Evolutionary conservation across 2,113 vertebrate genomes (phyloP).

Genomic region (Pluvialis apricaria): DNA sequence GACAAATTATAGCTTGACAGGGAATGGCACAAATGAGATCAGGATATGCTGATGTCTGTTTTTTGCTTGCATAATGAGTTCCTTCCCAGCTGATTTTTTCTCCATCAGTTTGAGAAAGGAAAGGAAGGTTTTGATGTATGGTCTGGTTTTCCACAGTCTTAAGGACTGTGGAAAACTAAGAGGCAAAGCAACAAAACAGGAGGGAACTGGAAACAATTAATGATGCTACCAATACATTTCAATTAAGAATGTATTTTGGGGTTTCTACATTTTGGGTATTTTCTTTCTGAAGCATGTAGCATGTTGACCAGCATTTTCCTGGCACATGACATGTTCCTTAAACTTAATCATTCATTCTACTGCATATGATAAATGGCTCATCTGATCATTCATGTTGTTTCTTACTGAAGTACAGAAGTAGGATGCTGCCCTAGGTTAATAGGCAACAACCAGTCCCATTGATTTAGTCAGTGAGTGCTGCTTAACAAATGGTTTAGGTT

Average conservation of each 20-base stretch:
- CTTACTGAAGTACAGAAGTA: constrained; percentile 18
- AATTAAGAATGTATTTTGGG: neutral
- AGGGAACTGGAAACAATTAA: neutral
- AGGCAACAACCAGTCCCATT: neutral
- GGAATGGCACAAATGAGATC: constrained; percentile 6
- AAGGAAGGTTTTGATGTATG: neutral
- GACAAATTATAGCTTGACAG: constrained; percentile 19
- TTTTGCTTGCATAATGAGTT: neutral
- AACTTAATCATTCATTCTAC: constrained; percentile 42
- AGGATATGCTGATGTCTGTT: neutral
- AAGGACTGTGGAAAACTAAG: neutral
- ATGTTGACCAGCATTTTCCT: constrained; percentile 23
- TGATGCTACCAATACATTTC: neutral
- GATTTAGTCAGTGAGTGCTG: constrained; percentile 15
- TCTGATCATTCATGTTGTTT: constrained; percentile 50
- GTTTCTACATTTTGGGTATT: neutral
- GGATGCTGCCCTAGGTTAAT: constrained; percentile 34
- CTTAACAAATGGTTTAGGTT: constrained; percentile 1
- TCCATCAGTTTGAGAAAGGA: neutral
- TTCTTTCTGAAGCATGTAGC: constrained; percentile 5
- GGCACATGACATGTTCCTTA: neutral
- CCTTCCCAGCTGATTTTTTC: neutral
- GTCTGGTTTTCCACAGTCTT: neutral
- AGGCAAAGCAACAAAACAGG: neutral
- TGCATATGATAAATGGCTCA: constrained; percentile 36